These are phyloP conservation scores for Onychorhynchus coronatus DNA, from an alignment of 2,113 vertebrate genomes.

Conservation along the genomic window DNA sequence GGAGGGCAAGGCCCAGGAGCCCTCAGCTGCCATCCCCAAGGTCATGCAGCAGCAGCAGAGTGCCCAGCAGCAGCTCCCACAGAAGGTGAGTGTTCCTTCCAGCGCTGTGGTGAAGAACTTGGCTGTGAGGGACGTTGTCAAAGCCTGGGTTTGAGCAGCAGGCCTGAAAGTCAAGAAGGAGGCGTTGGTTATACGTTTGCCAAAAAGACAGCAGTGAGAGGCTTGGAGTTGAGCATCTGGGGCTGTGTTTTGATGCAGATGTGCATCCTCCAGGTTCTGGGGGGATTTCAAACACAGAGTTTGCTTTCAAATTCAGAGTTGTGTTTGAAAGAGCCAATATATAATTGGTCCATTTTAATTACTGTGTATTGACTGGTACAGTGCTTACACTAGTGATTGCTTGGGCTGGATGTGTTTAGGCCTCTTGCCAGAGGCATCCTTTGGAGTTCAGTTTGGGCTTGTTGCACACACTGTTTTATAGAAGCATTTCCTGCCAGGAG, in stretches of 20 bases:
- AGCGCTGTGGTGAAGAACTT: fast-evolving
- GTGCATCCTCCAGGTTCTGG: background rate
- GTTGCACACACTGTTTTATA: background rate
- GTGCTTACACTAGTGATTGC: fast-evolving
- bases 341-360: background rate
- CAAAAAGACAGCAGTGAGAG: background rate
- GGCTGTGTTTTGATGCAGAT: background rate
- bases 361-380: fast-evolving
- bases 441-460: background rate
- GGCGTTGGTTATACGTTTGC: background rate
- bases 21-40: slow-evolving; percentile 94
- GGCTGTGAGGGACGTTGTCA: background rate
- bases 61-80: slow-evolving; percentile 87
- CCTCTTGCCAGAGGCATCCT: background rate
- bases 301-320: too few species aligned
- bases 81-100: slow-evolving; percentile 78
- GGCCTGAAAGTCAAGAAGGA: background rate
- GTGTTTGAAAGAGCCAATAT: background rate
- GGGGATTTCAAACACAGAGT: too few species aligned
- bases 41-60: slow-evolving; percentile 95
- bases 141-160: background rate
- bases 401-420: background rate
- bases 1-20: slow-evolving; percentile 95
- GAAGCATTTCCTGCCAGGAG: background rate
- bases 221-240: background rate